A percentile compares a stretch with the other conserved stretches of the same genome.
Conservation (phyloP, 2,888 invertebrate species). For the Odontomyia ornata region DNA sequence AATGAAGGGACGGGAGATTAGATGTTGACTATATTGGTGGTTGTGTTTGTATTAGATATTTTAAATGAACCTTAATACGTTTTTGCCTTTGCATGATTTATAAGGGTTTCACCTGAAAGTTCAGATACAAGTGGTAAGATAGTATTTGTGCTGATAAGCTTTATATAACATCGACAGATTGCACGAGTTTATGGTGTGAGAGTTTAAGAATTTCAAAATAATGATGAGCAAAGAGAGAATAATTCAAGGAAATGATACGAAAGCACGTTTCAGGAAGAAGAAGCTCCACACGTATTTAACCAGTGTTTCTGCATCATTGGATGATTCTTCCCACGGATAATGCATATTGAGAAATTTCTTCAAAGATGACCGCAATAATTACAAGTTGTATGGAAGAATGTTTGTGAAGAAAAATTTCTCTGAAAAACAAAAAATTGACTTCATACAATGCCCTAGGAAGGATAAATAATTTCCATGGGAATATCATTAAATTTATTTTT, state of each 20-base stretch:
- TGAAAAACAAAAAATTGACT: too few species aligned
- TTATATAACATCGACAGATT: constrained; percentile 39
- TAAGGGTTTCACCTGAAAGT: constrained; percentile 45
- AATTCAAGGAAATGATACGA: not conserved
- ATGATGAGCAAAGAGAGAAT: not conserved
- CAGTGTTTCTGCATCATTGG: too few species aligned
- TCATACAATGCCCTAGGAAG: too few species aligned
- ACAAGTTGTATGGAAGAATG: too few species aligned
- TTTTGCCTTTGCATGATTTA: constrained; percentile 49
- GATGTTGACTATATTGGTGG: constrained; percentile 45
- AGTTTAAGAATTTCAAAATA: constrained; percentile 29
- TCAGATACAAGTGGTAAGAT: constrained; percentile 35
- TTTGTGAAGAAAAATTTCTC: too few species aligned
- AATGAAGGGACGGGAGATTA: constrained; percentile 48
- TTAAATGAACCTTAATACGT: constrained; percentile 44
- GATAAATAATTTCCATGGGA: too few species aligned
- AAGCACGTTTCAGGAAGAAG: not conserved
- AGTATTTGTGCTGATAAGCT: constrained; percentile 41
- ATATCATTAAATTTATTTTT: too few species aligned
- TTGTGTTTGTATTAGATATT: constrained; percentile 42
- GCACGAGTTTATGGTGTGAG: not conserved
- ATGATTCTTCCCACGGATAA: too few species aligned
- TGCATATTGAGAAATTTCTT: too few species aligned
- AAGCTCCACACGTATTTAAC: too few species aligned
- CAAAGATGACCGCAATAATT: too few species aligned